A percentile compares a stretch with the other conserved stretches of the same genome.
Conservation (phyloP, 2,797 vertebrate species). For the Pitangus sulphuratus region DNA sequence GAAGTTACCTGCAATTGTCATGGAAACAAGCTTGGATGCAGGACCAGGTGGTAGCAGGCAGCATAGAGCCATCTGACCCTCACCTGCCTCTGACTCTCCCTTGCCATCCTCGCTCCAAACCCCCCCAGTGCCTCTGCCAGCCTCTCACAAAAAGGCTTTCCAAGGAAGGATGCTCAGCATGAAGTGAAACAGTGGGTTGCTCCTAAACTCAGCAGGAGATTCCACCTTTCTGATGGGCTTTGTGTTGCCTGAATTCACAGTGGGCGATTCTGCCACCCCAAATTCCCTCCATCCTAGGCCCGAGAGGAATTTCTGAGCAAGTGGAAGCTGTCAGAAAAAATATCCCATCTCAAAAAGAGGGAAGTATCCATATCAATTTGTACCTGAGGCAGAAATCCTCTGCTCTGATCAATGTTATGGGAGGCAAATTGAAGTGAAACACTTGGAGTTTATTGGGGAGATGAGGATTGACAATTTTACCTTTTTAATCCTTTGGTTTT, state of each 20-base stretch:
- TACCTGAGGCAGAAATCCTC: neutral
- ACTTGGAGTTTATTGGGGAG: neutral
- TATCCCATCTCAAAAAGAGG: neutral
- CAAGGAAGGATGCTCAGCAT: neutral
- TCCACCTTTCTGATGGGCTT: neutral
- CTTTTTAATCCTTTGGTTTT: neutral
- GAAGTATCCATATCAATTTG: neutral
- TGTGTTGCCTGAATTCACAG: neutral
- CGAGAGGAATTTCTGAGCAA: neutral
- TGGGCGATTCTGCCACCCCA: neutral
- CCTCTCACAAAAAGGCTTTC: neutral
- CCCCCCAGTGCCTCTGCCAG: fast-evolving
- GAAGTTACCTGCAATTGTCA: neutral
- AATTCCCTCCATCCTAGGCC: neutral
- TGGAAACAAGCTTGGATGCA: neutral
- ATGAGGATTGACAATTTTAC: neutral
- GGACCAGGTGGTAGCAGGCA: neutral
- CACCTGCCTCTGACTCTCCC: neutral
- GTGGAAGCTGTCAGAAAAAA: fast-evolving
- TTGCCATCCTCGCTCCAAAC: neutral
- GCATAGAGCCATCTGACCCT: neutral
- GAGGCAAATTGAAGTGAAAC: neutral
- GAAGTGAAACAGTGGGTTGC: neutral
- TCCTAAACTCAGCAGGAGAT: fast-evolving
- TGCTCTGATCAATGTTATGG: neutral